A percentile compares a stretch with the other conserved stretches of the same genome.
phyloP scores from a whole-genome alignment of 2,888 invertebrate species.

The Ophion ellenae region DNA sequence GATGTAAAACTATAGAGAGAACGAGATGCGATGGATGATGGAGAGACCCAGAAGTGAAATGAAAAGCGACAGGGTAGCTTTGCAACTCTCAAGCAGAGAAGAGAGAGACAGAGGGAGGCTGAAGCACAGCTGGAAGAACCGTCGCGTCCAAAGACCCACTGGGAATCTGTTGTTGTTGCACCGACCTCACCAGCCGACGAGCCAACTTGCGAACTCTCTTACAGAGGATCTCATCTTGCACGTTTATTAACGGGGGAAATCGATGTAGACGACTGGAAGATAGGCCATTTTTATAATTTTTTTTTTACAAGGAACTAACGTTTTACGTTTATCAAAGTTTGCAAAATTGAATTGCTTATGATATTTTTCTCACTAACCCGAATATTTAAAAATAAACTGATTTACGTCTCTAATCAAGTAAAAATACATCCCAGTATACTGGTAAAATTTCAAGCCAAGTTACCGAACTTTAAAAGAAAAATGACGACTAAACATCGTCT shows the following conservation, averaged over 20 bases:
- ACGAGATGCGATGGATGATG: conserved; percentile 52
- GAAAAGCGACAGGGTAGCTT: conserved; percentile 65
- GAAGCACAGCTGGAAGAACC: conserved; percentile 77
- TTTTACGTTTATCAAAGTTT: no score
- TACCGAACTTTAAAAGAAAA: no score
- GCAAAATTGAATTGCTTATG: no score
- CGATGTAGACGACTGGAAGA: no score
- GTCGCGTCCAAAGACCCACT: conserved; percentile 82
- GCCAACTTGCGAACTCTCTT: conserved; percentile 69
- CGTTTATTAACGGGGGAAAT: conserved; percentile 37
- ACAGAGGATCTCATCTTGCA: conserved; percentile 81
- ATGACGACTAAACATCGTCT: no score
- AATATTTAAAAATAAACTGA: no score
- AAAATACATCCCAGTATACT: no score
- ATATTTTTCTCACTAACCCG: no score
- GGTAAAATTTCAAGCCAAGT: no score
- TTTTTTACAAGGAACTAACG: no score
- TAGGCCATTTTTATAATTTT: no score
- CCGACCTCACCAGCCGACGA: conserved; percentile 73
- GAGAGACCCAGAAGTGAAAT: conserved; percentile 56
- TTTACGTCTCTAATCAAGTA: no score
- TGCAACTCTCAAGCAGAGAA: conserved; percentile 70
- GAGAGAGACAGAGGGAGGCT: conserved; percentile 64
- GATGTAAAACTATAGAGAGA: conserved; percentile 40
- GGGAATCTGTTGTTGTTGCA: conserved; percentile 83